Base-by-base conservation (phyloP, 2,113 vertebrate species). In the Benitochromis conjunctus region DNA sequence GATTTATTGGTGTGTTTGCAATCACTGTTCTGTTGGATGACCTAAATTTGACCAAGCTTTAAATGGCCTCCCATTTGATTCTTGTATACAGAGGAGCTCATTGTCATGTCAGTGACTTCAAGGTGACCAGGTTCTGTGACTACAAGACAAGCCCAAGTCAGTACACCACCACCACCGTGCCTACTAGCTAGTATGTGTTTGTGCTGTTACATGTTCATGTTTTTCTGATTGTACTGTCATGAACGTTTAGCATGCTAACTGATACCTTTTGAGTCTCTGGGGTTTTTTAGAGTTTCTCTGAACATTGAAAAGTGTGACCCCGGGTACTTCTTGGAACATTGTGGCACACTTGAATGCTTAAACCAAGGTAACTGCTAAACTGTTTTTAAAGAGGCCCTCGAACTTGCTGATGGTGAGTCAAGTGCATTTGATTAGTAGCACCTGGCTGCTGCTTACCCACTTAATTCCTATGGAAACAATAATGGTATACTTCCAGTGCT, bases 391-490 rank as follows among this genome's bases (percentile, higher is more conserved):
- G n/a, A n/a, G n/a, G n/a, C n/a, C n/a, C n/a, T n/a, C n/a, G n/a
- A n/a, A n/a, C n/a, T n/a, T n/a, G n/a, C n/a, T n/a, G n/a, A n/a
- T n/a, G n/a, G n/a, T n/a, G n/a, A n/a, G n/a, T 7, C 19, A 41
- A 41, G 36, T 66, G 19, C 34, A 41, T 41, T 41, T 66, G 34
- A 66, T 66, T 66, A 66, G 19, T 38, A 66, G 19, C 36, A 66
- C 11, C 9, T 62, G 18, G 58, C 3, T 62, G 10, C 62, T 41
- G 19, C 62, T 41, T 66, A 66, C 7, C 62, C 36, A 41, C 19
- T 11, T 66, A 13, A 66, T 66, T 66, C n/a, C 36, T 21, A 8
- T 66, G 19, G 62, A 41, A 13, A 19, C n/a, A 0, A 0, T 41
- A 41, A 66, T 1, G 34, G 19, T 66, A 36, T 66, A 41, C 6